Conservation (phyloP, 2,888 invertebrate species). For the Orchestes rusci region DNA sequence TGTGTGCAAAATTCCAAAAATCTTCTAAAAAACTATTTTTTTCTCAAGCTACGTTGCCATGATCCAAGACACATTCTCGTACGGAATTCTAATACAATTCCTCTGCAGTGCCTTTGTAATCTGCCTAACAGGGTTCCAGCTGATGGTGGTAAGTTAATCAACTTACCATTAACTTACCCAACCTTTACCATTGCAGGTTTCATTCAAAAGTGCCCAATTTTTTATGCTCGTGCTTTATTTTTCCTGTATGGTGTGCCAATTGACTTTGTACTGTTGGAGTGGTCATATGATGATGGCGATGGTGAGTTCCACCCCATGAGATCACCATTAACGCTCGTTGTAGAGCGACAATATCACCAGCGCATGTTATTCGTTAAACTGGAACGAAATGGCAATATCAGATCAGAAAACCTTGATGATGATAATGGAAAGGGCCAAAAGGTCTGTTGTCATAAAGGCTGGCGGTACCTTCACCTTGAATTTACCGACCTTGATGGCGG, state of each 20-base stretch:
- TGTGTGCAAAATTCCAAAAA: no score
- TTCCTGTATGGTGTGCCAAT: constrained; percentile 28
- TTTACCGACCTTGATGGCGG: constrained; percentile 28
- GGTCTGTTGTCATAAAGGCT: constrained; percentile 23
- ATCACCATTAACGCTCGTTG: not conserved
- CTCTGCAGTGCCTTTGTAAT: constrained; percentile 26
- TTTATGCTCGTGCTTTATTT: constrained; percentile 25
- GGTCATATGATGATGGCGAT: constrained; percentile 29
- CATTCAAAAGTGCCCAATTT: constrained; percentile 24
- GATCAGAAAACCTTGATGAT: constrained; percentile 27
- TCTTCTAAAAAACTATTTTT: no score
- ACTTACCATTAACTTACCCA: no score
- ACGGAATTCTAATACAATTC: constrained; percentile 27
- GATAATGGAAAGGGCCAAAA: constrained; percentile 30
- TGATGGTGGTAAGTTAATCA: no score
- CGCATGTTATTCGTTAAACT: constrained; percentile 28
- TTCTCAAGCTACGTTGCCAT: constrained; percentile 15
- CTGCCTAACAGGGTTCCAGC: constrained; percentile 29
- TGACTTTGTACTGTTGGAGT: constrained; percentile 29
- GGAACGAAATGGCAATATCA: constrained; percentile 24
- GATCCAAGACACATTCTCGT: constrained; percentile 24
- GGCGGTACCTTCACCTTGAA: constrained; percentile 27
- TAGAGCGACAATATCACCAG: constrained; percentile 27
- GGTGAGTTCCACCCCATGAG: no score
- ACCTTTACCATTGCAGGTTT: constrained; percentile 29